Evolutionary conservation across 2,888 invertebrate genomes (phyloP).

Genomic region (Cosmopolites sordidus): DNA sequence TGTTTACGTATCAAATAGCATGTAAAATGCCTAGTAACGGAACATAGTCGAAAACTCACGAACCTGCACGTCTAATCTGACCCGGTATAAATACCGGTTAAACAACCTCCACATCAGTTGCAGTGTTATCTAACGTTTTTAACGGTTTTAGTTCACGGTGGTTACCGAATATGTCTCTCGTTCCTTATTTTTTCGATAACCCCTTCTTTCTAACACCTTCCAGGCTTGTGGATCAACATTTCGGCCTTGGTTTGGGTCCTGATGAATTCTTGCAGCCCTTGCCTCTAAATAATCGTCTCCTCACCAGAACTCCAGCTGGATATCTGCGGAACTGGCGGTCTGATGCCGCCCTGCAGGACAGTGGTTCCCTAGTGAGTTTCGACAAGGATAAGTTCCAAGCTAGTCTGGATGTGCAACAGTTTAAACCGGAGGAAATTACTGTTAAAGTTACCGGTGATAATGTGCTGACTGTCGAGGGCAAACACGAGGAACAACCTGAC

Average conservation of each 20-base stretch:
- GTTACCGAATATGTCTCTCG: constrained; percentile 19
- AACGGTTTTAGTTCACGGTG: too few relatives aligned
- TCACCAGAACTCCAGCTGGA: constrained; percentile 29
- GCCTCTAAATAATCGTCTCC: constrained; percentile 34
- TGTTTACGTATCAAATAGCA: too few relatives aligned
- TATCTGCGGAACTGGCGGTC: constrained; percentile 52
- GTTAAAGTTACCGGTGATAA: constrained; percentile 67
- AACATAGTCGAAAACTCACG: too few relatives aligned
- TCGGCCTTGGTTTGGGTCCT: constrained; percentile 47
- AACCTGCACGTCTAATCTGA: too few relatives aligned
- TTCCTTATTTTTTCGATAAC: constrained; percentile 21
- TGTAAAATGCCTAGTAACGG: too few relatives aligned
- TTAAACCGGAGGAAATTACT: constrained; percentile 71
- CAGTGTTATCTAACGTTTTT: too few relatives aligned
- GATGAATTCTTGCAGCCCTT: constrained; percentile 47
- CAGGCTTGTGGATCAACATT: constrained; percentile 47
- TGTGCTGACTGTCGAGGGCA: constrained; percentile 70
- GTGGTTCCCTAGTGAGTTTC: constrained; percentile 39
- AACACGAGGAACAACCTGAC: constrained; percentile 71
- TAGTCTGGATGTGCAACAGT: constrained; percentile 72
- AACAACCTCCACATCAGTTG: too few relatives aligned
- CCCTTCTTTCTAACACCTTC: constrained; percentile 23
- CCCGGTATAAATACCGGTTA: too few relatives aligned
- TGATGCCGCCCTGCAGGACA: constrained; percentile 56
- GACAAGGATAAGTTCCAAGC: constrained; percentile 69